Percentiles rank a stretch among this genome's conserved stretches.
phyloP scores from a whole-genome alignment of 1,140 invertebrate genomes.

The Drosophila willistoni region DNA sequence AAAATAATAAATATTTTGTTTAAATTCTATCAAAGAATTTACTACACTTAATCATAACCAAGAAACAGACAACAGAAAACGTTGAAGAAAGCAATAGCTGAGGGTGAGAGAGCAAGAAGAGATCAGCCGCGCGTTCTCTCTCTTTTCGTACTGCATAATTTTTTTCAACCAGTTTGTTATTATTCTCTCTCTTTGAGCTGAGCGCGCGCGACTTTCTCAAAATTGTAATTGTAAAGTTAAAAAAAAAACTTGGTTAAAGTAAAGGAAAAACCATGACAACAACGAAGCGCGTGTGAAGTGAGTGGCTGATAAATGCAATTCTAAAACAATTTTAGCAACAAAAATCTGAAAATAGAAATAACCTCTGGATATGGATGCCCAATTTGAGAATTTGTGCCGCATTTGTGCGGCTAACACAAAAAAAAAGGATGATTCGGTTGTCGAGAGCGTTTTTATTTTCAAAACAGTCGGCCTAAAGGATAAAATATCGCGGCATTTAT shows the following conservation, averaged over 20 bases:
- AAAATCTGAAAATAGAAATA: not conserved
- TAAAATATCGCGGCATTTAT: conserved; percentile 74
- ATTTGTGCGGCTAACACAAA: conserved; percentile 79
- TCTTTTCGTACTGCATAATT: conserved; percentile 24
- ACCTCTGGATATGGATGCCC: conserved; percentile 55
- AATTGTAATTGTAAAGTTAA: conserved; percentile 55
- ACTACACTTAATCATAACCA: not conserved
- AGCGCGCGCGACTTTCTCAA: conserved; percentile 64
- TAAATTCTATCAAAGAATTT: not conserved
- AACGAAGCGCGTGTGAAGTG: conserved; percentile 31
- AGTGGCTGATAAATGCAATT: conserved; percentile 20
- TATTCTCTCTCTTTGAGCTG: conserved; percentile 60
- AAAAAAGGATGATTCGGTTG: conserved; percentile 72
- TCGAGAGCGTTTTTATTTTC: conserved; percentile 77
- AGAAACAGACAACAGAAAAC: conserved; percentile 30
- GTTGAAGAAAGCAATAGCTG: conserved; percentile 39
- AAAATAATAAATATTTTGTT: not conserved
- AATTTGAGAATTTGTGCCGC: conserved; percentile 76
- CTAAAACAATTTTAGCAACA: conserved; percentile 9
- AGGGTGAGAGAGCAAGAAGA: conserved; percentile 21
- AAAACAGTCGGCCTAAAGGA: conserved; percentile 71
- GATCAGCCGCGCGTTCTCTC: conserved; percentile 34
- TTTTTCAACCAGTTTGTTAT: conserved; percentile 59
- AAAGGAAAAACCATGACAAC: conserved; percentile 14
- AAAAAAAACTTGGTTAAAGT: conserved; percentile 24